Conservation (phyloP, 2,888 invertebrate species). For the Melanchra persicariae region DNA sequence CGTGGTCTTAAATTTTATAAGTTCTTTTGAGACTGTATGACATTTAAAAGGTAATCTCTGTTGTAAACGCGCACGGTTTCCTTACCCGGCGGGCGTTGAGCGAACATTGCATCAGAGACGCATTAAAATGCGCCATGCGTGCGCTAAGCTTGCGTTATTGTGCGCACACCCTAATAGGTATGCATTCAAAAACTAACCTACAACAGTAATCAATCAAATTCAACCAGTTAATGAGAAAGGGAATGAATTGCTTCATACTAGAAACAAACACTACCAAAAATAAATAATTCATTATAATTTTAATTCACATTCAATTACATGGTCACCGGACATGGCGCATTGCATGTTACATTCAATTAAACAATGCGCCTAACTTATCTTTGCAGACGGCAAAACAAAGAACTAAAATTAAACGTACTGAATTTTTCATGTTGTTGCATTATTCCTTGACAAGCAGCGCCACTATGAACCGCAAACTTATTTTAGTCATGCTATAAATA, state of each 20-base stretch:
- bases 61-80: constrained; percentile 14
- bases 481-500: constrained; percentile 1
- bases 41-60: constrained; percentile 25
- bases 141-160: constrained; percentile 10
- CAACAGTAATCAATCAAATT: constrained; percentile 33
- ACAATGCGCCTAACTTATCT: constrained; percentile 11
- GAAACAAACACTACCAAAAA: constrained; percentile 32
- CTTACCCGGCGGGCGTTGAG: constrained; percentile 12
- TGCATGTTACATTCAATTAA: constrained; percentile 34
- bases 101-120: constrained; percentile 33
- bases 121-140: constrained; percentile 50
- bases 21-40: neutral
- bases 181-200: constrained; percentile 4
- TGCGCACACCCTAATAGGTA: constrained; percentile 33
- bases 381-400: neutral
- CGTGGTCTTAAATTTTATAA: constrained; percentile 3
- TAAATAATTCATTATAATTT: constrained; percentile 32
- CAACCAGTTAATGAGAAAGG: constrained; percentile 18
- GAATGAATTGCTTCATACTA: constrained; percentile 25
- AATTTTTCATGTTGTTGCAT: neutral
- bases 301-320: constrained; percentile 55
- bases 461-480: constrained; percentile 4
- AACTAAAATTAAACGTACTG: constrained; percentile 12
- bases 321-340: constrained; percentile 39
- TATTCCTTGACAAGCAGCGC: constrained; percentile 25